phyloP scores from a whole-genome alignment of 1,140 invertebrate genomes.

The Trichonephila inaurata region DNA sequence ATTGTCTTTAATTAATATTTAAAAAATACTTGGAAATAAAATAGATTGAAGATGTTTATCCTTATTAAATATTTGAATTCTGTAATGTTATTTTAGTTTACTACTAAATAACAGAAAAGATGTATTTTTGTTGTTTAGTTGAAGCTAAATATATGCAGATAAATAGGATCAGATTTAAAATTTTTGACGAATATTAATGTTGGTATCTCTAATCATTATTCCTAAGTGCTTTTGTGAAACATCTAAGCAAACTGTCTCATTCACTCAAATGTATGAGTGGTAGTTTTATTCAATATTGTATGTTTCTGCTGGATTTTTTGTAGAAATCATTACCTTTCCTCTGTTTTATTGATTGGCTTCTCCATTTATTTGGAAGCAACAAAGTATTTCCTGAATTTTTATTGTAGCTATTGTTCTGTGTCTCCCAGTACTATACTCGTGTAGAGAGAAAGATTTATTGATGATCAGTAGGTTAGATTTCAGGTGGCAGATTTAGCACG shows the following conservation, averaged over 20 bases:
- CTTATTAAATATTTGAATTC: too few relatives aligned
- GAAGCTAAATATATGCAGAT: not conserved
- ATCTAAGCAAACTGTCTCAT: slow-evolving; percentile 19
- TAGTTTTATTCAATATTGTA: slow-evolving; percentile 17
- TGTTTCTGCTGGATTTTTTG: slow-evolving; percentile 13
- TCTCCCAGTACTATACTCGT: slow-evolving; percentile 51
- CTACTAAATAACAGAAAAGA: too few relatives aligned
- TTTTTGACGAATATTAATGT: slow-evolving; percentile 12
- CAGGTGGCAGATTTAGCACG: slow-evolving; percentile 76
- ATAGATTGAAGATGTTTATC: too few relatives aligned
- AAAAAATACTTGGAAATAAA: not conserved
- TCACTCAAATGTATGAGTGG: slow-evolving; percentile 19
- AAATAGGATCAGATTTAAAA: not conserved
- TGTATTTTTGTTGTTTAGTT: not conserved
- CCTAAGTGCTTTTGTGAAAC: slow-evolving; percentile 41
- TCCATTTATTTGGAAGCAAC: not conserved
- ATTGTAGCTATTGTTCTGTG: slow-evolving; percentile 49
- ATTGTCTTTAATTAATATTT: not conserved
- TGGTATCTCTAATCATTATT: slow-evolving; percentile 17
- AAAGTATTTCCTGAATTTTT: not conserved
- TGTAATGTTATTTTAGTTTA: too few relatives aligned
- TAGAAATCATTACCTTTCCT: not conserved
- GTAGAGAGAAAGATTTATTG: slow-evolving; percentile 55
- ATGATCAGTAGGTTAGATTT: slow-evolving; percentile 72
- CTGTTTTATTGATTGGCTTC: not conserved